Conservation (phyloP, 2,797 vertebrate genomes). For the Pelochelys cantorii region DNA sequence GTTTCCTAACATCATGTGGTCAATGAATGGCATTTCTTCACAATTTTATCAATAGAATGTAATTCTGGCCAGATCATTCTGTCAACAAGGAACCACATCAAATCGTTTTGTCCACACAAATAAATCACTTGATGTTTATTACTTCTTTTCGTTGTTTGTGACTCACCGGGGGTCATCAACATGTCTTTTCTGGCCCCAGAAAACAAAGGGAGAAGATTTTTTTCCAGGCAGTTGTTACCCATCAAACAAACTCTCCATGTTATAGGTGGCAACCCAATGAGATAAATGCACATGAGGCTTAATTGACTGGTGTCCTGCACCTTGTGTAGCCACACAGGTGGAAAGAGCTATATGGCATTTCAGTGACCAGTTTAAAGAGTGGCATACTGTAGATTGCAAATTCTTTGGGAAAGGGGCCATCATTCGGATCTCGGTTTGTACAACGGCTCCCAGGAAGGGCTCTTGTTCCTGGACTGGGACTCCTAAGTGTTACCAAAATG, state of each 20-base stretch:
- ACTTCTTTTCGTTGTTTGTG: slow-evolving; percentile 68
- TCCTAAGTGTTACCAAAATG: background rate
- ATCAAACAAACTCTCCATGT: background rate
- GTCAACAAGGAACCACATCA: slow-evolving; percentile 74
- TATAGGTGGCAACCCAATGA: background rate
- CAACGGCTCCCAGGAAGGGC: background rate
- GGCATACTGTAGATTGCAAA: background rate
- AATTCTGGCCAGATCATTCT: slow-evolving; percentile 76
- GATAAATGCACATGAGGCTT: background rate
- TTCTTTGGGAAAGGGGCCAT: background rate
- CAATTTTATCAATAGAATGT: slow-evolving; percentile 79
- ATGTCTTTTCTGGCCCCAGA: slow-evolving; percentile 28
- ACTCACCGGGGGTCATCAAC: slow-evolving; percentile 48
- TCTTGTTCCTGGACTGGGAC: background rate
- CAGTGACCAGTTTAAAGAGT: background rate
- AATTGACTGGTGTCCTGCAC: background rate
- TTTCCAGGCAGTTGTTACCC: background rate
- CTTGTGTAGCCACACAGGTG: background rate
- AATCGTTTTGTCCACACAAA: slow-evolving; percentile 77
- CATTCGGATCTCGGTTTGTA: background rate
- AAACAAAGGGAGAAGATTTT: background rate
- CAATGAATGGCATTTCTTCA: slow-evolving; percentile 75
- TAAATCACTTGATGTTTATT: slow-evolving; percentile 75
- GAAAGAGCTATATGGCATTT: background rate
- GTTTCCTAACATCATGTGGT: slow-evolving; percentile 70